Evolutionary conservation across 2,888 invertebrate genomes (phyloP).

Genomic region (Lithosia quadra): DNA sequence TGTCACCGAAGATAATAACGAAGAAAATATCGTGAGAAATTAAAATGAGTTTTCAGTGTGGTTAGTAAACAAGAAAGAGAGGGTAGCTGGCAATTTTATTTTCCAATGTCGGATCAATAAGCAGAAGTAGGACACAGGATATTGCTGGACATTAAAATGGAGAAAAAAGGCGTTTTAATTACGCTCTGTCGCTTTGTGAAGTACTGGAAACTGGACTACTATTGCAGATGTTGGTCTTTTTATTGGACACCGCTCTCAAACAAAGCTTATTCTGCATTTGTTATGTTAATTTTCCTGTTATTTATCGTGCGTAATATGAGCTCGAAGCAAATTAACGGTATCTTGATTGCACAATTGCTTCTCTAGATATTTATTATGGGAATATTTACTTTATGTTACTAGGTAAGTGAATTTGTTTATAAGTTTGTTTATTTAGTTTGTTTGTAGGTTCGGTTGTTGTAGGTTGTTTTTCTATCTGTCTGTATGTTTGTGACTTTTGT

Average conservation of each 20-base stretch:
- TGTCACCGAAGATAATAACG: slow-evolving; percentile 69
- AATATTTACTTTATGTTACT: too few species aligned
- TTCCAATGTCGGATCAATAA: slow-evolving; percentile 75
- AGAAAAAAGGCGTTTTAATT: slow-evolving; percentile 71
- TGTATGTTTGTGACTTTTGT: too few species aligned
- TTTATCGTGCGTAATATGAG: background rate
- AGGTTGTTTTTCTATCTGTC: too few species aligned
- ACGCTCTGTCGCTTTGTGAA: slow-evolving; percentile 62
- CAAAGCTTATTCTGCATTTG: slow-evolving; percentile 16
- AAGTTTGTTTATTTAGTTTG: too few species aligned
- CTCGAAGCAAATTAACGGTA: background rate
- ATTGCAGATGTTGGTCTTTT: slow-evolving; percentile 32
- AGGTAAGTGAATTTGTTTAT: too few species aligned
- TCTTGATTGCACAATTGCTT: background rate
- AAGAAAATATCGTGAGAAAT: slow-evolving; percentile 70
- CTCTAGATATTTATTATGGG: too few species aligned
- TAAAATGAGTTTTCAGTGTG: slow-evolving; percentile 71
- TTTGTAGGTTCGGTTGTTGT: too few species aligned
- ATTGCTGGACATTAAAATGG: slow-evolving; percentile 71
- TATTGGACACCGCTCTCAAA: slow-evolving; percentile 33
- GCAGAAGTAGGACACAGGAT: slow-evolving; percentile 72
- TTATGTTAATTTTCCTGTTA: slow-evolving; percentile 11
- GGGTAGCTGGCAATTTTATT: slow-evolving; percentile 61
- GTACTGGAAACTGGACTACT: slow-evolving; percentile 42
- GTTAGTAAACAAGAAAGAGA: slow-evolving; percentile 70